A percentile compares a stretch with the other conserved stretches of the same genome.
Conservation (phyloP, 2,113 vertebrate species). For the Onychorhynchus coronatus region DNA sequence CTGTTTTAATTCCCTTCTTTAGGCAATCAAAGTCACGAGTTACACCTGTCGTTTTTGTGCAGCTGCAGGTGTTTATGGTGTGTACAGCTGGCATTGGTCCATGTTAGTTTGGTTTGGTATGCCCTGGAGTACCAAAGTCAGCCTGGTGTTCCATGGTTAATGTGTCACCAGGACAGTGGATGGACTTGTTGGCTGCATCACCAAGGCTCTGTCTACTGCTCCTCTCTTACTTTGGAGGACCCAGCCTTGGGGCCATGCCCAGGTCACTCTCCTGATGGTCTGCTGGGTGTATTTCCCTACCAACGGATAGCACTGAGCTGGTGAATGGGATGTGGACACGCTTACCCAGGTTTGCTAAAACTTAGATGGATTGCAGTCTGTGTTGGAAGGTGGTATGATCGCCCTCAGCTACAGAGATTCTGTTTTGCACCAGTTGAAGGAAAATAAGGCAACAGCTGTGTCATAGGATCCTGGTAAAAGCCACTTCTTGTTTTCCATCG, state of each 20-base stretch:
- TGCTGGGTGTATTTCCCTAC: not conserved
- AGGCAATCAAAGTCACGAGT: not conserved
- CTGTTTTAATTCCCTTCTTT: not conserved
- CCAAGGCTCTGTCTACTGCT: not conserved
- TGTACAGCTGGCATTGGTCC: not conserved
- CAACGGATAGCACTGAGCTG: not conserved
- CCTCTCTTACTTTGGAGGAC: not conserved
- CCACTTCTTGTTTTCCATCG: not conserved
- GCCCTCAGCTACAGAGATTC: not conserved
- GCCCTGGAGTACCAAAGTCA: not conserved
- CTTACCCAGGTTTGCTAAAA: not conserved
- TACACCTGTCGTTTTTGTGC: not conserved
- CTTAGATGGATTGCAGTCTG: not conserved
- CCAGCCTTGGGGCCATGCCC: not conserved
- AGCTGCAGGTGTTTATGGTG: not conserved
- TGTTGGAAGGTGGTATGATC: not conserved
- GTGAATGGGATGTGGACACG: not conserved
- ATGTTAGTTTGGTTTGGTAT: rapidly evolving
- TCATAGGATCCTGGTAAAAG: not conserved
- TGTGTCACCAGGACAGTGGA: not conserved
- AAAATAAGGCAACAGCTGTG: not conserved
- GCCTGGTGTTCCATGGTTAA: not conserved
- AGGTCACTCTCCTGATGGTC: not conserved
- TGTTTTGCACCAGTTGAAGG: not conserved
- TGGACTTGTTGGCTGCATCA: not conserved